Evolutionary conservation across 2,797 vertebrate species (phyloP), one percentile per base, ranked within the genome.

Genomic region (Ficedula albicollis): DNA sequence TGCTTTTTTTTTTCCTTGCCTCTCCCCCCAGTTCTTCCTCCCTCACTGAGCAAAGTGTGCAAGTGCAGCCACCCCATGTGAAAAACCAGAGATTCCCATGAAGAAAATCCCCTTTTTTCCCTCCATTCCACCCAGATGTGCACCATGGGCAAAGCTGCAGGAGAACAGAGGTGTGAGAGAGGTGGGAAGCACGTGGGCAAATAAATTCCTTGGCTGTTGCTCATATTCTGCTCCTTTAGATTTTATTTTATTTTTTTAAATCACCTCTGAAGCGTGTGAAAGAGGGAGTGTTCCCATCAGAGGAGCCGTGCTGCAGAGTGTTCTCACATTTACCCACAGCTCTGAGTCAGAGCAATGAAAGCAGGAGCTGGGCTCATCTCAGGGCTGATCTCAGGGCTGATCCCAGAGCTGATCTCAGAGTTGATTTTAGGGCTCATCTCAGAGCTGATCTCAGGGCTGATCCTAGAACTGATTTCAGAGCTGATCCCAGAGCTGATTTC

Each of bases 191-290:
- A 73, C 69, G 20, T 0, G 19, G 80, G 16, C 79, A 56, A 78
- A 73, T 32, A 90, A 84, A 96, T 93, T 90, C 77, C 74, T 84
- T 19, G 74, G n/a, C 29, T 77, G 15, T 82, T 93, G 44, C 64
- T 91, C 80, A 59, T 21, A 58, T 48, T 79, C 73, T 39, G 22
- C 17, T 84, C 30, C 64, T 83, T 87, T 26, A 38, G 34, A 54
- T 79, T 82, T 89, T 51, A 43, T 64, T 69, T 30, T 52, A 52
- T 36, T 26, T 4, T 52, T 41, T 30, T 3, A 39, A 39, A 39
- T 34, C 5, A 20, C 38, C 55, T 73, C 41, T 7, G 32, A 55
- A 79, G 74, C 22, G 26, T 94, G 79, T 92, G 72, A 93, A 91
- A 51, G 87, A 89, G 22, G 56, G 70, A 89, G 49, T 13, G 52